phyloP scores from a whole-genome alignment of 2,888 invertebrate genomes.

The Chrysolina americana region DNA sequence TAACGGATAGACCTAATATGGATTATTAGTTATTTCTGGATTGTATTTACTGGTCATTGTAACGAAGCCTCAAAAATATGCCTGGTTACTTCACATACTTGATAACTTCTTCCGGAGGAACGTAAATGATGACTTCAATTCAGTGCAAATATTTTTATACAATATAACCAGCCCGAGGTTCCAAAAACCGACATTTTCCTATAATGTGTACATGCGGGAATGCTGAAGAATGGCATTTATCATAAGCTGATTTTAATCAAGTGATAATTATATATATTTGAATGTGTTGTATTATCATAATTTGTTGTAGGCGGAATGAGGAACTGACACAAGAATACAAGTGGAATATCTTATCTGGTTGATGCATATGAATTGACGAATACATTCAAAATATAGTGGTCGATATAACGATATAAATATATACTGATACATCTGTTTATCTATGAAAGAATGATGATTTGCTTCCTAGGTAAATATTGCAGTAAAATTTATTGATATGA shows the following conservation, averaged over 20 bases:
- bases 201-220: conserved; percentile 35
- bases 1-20: no score
- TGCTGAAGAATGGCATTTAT: conserved; percentile 18
- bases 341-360: conserved; percentile 12
- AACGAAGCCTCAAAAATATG: no score
- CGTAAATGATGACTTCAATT: conserved; percentile 2
- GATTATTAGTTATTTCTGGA: no score
- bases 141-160: conserved; percentile 7
- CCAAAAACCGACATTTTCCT: conserved; percentile 45
- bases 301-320: conserved; percentile 12
- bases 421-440: conserved; percentile 2
- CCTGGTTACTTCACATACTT: no score
- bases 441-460: background rate
- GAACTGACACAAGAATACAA: conserved; percentile 8
- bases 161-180: conserved; percentile 36
- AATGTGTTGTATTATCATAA: conserved; percentile 23
- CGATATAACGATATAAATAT: background rate
- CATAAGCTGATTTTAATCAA: conserved; percentile 27
- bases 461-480: background rate
- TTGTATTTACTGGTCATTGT: no score
- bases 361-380: conserved; percentile 16
- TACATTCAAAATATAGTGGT: conserved; percentile 15
- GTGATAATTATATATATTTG: conserved; percentile 30
- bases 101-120: background rate
- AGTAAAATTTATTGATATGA: conserved; percentile 7